Base-by-base conservation (phyloP, 2,888 invertebrate genomes). In the Erebia aethiops region DNA sequence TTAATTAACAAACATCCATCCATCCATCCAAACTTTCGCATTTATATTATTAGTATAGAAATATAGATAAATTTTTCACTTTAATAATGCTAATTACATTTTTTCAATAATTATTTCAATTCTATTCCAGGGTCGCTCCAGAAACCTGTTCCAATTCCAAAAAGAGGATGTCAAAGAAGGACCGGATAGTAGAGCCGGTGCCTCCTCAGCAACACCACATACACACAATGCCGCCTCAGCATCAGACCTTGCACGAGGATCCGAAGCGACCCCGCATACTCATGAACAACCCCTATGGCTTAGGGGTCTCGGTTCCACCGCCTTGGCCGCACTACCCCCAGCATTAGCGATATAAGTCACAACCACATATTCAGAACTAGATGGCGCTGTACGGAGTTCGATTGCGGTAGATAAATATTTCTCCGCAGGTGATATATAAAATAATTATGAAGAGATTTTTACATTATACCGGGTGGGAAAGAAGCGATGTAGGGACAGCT, bases 251-350 rank as follows among this genome's bases (percentile, higher is more conserved):
- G 35, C 73, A 73, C 49, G 73, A 73, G 46, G 73, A 73, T 16
- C 71, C 71, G 21, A 73, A 73, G 63, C 18, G 92, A 70, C 87
- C 91, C 0, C 77, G 92, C 14, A 75, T 91, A 21, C 76, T 89
- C 43, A 84, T 88, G 57, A 84, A 84, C 35, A 87, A 81, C 9
- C 79, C 87, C 0, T 84, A 86, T 0, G 89, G 90, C 5, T 79
- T 85, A 2, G 75, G 90, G 10, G 85, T 85, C 11, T 70, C 75
- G 4, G 81, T 90, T 52, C 84, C 89, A 0, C 88, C 90, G 0
- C 87, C 84, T 0, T 92, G 92, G 92, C 86, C 89, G 0, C 92
- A 91, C 52, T 91, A 91, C 64, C 90, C 90, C 0, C 91, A 88
- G 49, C 91, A 88, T 77, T 90, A 79, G 80, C 56, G 18, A 1